Percentiles rank a stretch among this genome's conserved stretches.
Conservation (phyloP, 2,888 invertebrate genomes). For the Scotopteryx bipunctaria region DNA sequence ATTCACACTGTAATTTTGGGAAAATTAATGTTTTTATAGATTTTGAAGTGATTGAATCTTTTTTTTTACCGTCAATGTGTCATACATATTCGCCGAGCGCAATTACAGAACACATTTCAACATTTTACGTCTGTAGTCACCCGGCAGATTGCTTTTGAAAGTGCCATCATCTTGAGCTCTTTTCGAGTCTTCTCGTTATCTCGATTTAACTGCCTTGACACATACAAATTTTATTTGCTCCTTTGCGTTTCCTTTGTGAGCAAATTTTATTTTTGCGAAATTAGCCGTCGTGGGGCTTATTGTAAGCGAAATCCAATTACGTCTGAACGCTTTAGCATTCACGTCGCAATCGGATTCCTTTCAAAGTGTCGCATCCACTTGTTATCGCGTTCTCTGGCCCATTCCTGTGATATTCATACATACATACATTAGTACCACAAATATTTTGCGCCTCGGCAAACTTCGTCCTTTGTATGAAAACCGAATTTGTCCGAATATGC, state of each 20-base stretch:
- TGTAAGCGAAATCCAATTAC: slow-evolving; percentile 66
- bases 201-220: slow-evolving; percentile 78
- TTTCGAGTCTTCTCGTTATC: slow-evolving; percentile 69
- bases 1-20: background rate
- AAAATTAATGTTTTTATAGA: background rate
- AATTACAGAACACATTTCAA: slow-evolving; percentile 31
- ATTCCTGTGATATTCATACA: too few species aligned
- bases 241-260: slow-evolving; percentile 67
- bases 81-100: slow-evolving; percentile 18
- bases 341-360: slow-evolving; percentile 46
- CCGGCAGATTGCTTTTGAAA: slow-evolving; percentile 68
- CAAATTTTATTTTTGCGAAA: slow-evolving; percentile 68
- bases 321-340: slow-evolving; percentile 51
- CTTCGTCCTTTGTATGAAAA: too few species aligned
- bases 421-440: too few species aligned
- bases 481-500: too few species aligned
- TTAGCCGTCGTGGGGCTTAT: slow-evolving; percentile 58
- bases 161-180: slow-evolving; percentile 58
- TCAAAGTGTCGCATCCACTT: slow-evolving; percentile 44
- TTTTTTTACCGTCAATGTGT: slow-evolving; percentile 8
- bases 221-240: slow-evolving; percentile 72
- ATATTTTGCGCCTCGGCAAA: too few species aligned
- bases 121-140: slow-evolving; percentile 48
- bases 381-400: slow-evolving; percentile 27
- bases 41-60: background rate